Evolutionary conservation across 2,888 invertebrate species (phyloP), one percentile per base, ranked within the genome.

Genomic region (Schrankia costaestrigalis): DNA sequence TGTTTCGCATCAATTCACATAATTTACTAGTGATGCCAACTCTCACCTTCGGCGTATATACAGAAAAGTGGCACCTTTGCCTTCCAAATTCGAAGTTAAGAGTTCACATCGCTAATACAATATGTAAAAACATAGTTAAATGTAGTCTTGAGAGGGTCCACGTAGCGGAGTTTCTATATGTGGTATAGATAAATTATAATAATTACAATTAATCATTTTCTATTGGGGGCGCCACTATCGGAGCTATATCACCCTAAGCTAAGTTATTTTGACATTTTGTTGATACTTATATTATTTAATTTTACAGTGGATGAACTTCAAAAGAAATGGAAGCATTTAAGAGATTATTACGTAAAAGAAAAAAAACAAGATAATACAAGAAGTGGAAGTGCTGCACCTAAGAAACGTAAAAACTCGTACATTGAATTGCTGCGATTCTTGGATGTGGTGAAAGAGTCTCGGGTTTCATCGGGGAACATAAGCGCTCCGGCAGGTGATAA

Each of bases 241-340:
- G 32, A 37, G 32, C 32, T 32, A 37, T 37, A 37, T 36, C 36
- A 39, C 30, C 34, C n/a, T n/a, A n/a, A n/a, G n/a, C n/a, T n/a
- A n/a, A n/a, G n/a, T n/a, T n/a, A n/a, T n/a, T n/a, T n/a, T n/a
- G n/a, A n/a, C n/a, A n/a, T n/a, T n/a, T n/a, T n/a, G n/a, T n/a
- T n/a, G n/a, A n/a, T n/a, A n/a, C n/a, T n/a, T n/a, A 35, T 36
- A 33, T 39, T 35, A 35, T 39, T 39, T 35, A 35, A 43, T 43
- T 31, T 39, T 35, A 32, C 39, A 43, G 35, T 43, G 30, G 36
- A 45, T 41, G 44, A 45, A 37, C 37, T 45, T 35, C 37, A 45
- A 41, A 45, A 45, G 31, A 45, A 37, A 41, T 45, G 41, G 32
- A 45, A 45, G 37, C 41, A 41, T 32, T 37, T 38, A 45, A 41